Evolutionary conservation across 2,888 invertebrate species (phyloP), one percentile per base, ranked within the genome.

Genomic region (Nymphalis urticae): DNA sequence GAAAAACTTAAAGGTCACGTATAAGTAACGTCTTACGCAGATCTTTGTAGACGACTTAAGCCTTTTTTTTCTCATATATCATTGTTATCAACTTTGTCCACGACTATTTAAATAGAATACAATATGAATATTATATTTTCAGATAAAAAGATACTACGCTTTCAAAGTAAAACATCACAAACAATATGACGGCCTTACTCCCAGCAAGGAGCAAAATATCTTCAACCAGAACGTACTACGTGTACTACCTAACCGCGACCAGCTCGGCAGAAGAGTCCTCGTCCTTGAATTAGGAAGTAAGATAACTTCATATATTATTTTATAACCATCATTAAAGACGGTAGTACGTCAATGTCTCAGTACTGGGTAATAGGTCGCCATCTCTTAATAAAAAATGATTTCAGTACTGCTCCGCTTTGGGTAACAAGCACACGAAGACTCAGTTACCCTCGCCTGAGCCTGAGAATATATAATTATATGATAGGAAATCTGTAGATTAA

Each of bases 261-360:
- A 97, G 81, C 84, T 89, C n/a, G 97, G 97, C 1, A 90, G 97
- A 50, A 93, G 97, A 66, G 94, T 97, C 27, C 91, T 97, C 27
- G 94, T 97, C 32, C 92, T 97, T 51, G 97, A 97, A 86, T 90
- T 97, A 76, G 97, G 97, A 86, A 97, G 97, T 95, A 92, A 95
- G 94, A 94, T 47, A 21, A 60, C 2, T 32, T 24, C 3, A 2
- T 13, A 56, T 27, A 7, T 56, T 17, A 54, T 16, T 51, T 3
- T 51, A 53, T 53, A 36, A 50, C 9, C 21, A 6, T 32, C 27
- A 32, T 42, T 10, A 36, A 36, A 7, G 10, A 1, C 36, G 10
- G 13, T 13, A 42, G 13, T 42, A 2, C 36, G 36, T 8, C 8
- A 42, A 42, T 13, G 13, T 42, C 1, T 42, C 42, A 42, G 13